These are phyloP conservation scores for Austrofundulus limnaeus DNA, from an alignment of 2,113 vertebrate genomes.

Conservation along the genomic window DNA sequence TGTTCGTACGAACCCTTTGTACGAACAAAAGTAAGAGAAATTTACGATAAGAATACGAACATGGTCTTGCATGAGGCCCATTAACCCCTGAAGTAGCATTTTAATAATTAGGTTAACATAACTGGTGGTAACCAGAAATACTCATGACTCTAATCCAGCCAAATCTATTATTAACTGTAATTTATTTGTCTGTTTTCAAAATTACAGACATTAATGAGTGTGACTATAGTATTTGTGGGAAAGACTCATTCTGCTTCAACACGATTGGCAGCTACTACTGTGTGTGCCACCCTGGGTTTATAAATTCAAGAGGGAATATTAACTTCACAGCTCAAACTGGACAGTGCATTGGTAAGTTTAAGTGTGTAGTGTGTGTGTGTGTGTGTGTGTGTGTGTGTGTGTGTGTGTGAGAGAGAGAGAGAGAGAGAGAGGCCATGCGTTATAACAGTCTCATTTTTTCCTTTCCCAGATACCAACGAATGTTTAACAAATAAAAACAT, in stretches of 20 bases:
- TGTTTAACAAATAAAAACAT: neutral
- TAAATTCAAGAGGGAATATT: accelerated
- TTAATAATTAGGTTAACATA: too few species aligned
- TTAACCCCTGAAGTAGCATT: too few species aligned
- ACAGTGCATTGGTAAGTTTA: slow-evolving; percentile 50
- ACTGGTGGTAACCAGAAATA: too few species aligned
- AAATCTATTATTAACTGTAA: too few species aligned
- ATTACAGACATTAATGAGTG: slow-evolving; percentile 48
- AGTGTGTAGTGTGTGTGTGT: neutral
- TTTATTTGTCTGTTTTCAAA: slow-evolving; percentile 5
- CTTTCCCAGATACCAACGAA: slow-evolving; percentile 63
- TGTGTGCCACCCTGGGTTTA: slow-evolving; percentile 28
- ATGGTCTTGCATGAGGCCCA: too few species aligned
- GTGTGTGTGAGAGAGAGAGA: too few species aligned
- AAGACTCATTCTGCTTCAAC: neutral
- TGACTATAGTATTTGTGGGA: neutral
- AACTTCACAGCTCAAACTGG: neutral
- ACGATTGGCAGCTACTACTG: slow-evolving; percentile 53
- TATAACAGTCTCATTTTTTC: neutral
- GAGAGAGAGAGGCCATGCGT: neutral
- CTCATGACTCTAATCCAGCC: neutral
- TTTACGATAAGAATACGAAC: too few species aligned
- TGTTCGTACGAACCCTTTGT: too few species aligned
- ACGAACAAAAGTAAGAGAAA: too few species aligned
- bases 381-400: slow-evolving; percentile 6